Base-by-base conservation (phyloP, 2,888 invertebrate species). In the Thera obeliscata region DNA sequence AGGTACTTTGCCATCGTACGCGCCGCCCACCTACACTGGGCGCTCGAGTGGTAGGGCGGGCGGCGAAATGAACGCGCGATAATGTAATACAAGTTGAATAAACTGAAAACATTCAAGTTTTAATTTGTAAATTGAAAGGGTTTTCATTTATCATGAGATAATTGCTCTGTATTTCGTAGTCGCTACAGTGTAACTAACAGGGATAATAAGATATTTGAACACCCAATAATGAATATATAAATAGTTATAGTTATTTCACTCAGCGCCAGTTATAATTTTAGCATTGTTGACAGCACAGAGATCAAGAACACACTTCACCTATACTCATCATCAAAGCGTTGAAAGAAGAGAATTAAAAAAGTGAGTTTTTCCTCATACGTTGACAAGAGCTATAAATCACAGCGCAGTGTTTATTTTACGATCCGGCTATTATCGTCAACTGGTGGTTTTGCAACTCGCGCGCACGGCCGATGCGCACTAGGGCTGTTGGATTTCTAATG, bases 401-500 rank as follows among this genome's bases (percentile, higher is more conserved):
- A 85, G 83, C 79, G 80, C 84, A 78, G 88, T 88, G 89, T 90
- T 91, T 91, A 88, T 89, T 91, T 91, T 90, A 91, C 88, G 88
- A 89, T 88, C 86, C 78, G 81, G 89, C 89, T 91, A 90, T 90
- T 89, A 92, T 89, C 89, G 90, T 89, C 87, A 88, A 86, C 85
- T 84, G 81, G 87, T 77, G 88, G 91, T 91, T 91, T 92, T 89
- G 91, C 91, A 91, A 90, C 83, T 82, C 84, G 82, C 82, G 78
- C 83, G 85, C 81, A 80, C 81, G 78, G 78, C 76, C 76, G 78
- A 79, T 82, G 76, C 76, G 78, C 76, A 58, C 54, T 78, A 84
- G 83, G 83, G 84, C 62, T 72, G 72, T 46, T 66, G 46, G 59
- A 54, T 64, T 58, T 54, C 38, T 52, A 46, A 59, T 50, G 12